Evolutionary conservation across 2,888 invertebrate genomes (phyloP).

Genomic region (Acleris literana): DNA sequence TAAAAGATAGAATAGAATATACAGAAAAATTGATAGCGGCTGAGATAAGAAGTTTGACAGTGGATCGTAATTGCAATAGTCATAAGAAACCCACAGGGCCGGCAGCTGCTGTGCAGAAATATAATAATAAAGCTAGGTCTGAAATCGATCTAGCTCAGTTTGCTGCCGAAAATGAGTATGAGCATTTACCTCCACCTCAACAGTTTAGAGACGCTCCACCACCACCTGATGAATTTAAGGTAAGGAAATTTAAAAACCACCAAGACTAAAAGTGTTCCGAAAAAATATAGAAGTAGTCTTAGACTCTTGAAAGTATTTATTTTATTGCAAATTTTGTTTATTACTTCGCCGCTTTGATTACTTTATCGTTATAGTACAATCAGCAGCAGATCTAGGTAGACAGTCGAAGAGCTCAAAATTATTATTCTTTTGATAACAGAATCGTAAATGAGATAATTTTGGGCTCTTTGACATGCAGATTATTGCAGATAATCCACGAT

Average conservation of each 20-base stretch:
- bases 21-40: conserved; percentile 79
- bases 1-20: conserved; percentile 77
- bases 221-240: conserved; percentile 88
- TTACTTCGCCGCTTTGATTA: too few relatives aligned
- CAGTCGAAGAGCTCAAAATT: too few relatives aligned
- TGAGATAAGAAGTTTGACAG: conserved; percentile 73
- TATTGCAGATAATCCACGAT: not conserved
- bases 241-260: conserved; percentile 44
- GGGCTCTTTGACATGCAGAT: too few relatives aligned
- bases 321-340: too few relatives aligned
- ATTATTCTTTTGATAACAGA: too few relatives aligned
- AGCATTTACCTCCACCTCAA: conserved; percentile 91
- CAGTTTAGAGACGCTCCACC: conserved; percentile 92
- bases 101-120: conserved; percentile 60
- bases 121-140: conserved; percentile 82
- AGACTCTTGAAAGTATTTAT: too few relatives aligned
- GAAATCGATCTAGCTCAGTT: conserved; percentile 83
- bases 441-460: too few relatives aligned
- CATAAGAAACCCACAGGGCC: conserved; percentile 62
- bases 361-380: too few relatives aligned
- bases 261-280: too few relatives aligned
- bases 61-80: conserved; percentile 70
- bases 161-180: conserved; percentile 85
- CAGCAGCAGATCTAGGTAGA: too few relatives aligned
- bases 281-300: too few relatives aligned